phyloP scores from a whole-genome alignment of 2,888 invertebrate genomes.

The Acrocyrtus sp. region DNA sequence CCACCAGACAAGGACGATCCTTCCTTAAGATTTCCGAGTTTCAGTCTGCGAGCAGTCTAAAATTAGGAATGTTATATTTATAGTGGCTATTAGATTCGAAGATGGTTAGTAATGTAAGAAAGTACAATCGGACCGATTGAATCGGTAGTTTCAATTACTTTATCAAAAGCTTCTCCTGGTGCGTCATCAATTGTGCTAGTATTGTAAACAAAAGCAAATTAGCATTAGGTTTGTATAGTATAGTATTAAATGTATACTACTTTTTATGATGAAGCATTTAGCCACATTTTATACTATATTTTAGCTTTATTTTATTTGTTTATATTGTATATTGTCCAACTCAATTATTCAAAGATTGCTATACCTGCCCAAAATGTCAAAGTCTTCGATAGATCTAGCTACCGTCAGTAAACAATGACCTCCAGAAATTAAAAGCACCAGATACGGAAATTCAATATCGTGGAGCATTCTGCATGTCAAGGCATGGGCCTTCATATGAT shows the following conservation, averaged over 20 bases:
- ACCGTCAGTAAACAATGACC: conserved; percentile 88
- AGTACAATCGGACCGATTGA: not conserved
- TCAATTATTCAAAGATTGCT: too few relatives aligned
- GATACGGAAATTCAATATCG: conserved; percentile 83
- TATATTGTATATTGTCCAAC: too few relatives aligned
- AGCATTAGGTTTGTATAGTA: too few relatives aligned
- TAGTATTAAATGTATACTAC: too few relatives aligned
- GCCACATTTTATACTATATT: too few relatives aligned
- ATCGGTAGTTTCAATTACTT: conserved; percentile 73
- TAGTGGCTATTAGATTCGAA: not conserved
- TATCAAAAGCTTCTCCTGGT: conserved; percentile 94
- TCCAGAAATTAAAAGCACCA: conserved; percentile 91
- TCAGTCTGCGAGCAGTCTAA: conserved; percentile 83
- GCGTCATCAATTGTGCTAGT: conserved; percentile 80
- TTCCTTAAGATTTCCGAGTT: conserved; percentile 80
- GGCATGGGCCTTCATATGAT: conserved; percentile 99
- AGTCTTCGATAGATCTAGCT: conserved; percentile 78
- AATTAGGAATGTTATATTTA: conserved; percentile 38
- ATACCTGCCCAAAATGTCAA: conserved; percentile 77
- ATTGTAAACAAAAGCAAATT: too few relatives aligned
- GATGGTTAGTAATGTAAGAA: not conserved
- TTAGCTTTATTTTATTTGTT: not conserved
- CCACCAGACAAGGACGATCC: conserved; percentile 84
- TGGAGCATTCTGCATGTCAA: conserved; percentile 83
- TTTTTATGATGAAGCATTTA: too few relatives aligned